phyloP scores from a whole-genome alignment of 2,113 vertebrate genomes.

The Manacus vitellinus region DNA sequence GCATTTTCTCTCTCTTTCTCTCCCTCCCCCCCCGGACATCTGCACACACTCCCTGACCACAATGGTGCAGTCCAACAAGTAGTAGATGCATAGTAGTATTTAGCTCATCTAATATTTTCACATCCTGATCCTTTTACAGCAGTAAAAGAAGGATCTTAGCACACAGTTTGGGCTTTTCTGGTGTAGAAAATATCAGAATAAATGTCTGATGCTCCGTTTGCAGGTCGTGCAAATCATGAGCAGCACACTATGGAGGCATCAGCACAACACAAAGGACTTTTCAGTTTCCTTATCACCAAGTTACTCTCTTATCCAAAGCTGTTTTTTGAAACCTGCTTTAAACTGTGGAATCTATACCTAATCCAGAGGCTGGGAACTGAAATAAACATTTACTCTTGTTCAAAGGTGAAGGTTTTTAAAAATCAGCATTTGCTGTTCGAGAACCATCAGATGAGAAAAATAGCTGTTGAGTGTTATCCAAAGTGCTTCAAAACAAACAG shows the following conservation, averaged over 20 bases:
- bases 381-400: not conserved
- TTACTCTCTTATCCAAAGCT: not conserved
- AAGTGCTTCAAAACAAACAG: not conserved
- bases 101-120: not conserved
- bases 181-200: not conserved
- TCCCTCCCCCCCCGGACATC: not conserved
- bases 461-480: not conserved
- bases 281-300: not conserved
- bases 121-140: not conserved
- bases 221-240: not conserved
- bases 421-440: not conserved
- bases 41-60: not conserved
- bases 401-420: not conserved
- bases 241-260: not conserved
- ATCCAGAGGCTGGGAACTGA: not conserved
- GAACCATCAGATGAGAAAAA: not conserved
- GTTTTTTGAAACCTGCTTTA: not conserved
- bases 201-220: not conserved
- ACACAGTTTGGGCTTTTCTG: not conserved
- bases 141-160: not conserved
- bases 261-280: not conserved
- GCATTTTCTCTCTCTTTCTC: not conserved
- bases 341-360: not conserved
- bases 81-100: not conserved
- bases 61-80: not conserved